These are phyloP conservation scores for Ophiodon elongatus DNA, from an alignment of 2,113 vertebrate genomes.

Conservation along the genomic window DNA sequence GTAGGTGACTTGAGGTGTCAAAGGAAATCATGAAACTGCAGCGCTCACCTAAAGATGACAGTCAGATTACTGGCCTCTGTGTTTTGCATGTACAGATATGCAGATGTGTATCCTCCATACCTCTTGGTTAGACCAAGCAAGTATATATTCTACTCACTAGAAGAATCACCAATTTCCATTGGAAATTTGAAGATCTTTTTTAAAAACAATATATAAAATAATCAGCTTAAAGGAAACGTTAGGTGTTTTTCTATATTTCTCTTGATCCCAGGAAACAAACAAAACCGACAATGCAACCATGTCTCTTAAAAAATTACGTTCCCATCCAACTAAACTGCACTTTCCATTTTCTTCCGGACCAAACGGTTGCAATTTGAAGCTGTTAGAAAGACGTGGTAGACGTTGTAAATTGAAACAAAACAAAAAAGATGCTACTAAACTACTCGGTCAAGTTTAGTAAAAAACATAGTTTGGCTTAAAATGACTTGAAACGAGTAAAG, in stretches of 20 bases:
- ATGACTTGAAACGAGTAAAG: not conserved
- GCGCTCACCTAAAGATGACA: not conserved
- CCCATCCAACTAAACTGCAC: not conserved
- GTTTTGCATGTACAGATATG: not conserved
- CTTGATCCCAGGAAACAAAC: not conserved
- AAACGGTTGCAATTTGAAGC: not conserved
- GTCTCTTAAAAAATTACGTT: too few species aligned
- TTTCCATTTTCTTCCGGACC: not conserved
- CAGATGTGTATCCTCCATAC: not conserved
- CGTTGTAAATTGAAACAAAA: not conserved
- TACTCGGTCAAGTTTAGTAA: too few species aligned
- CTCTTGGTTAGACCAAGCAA: not conserved
- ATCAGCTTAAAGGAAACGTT: not conserved
- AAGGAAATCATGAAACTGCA: slow-evolving; percentile 20
- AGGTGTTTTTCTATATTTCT: not conserved
- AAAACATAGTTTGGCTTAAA: too few species aligned
- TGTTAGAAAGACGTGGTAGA: not conserved
- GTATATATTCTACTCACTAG: not conserved
- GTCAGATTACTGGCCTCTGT: not conserved
- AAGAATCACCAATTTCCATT: not conserved
- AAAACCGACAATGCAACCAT: not conserved
- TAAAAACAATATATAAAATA: not conserved
- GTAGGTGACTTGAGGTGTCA: slow-evolving; percentile 14
- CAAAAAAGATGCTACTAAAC: too few species aligned
- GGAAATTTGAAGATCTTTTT: not conserved